A percentile compares a stretch with the other conserved stretches of the same genome.
phyloP scores from a whole-genome alignment of 1,140 invertebrate genomes.

The Hestina assimilis region DNA sequence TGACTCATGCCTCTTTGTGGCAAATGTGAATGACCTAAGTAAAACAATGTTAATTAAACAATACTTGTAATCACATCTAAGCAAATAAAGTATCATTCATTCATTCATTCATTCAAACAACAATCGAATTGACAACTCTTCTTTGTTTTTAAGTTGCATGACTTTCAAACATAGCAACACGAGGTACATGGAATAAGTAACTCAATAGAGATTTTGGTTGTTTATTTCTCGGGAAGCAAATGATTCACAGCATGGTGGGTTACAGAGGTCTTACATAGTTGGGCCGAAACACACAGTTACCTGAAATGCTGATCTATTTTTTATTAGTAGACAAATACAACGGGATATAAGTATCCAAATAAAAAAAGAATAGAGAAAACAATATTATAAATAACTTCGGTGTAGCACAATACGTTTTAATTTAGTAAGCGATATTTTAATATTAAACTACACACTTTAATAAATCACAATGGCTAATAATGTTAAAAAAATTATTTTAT shows the following conservation, averaged over 20 bases:
- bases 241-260: constrained; percentile 78
- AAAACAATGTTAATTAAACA: too few relatives aligned
- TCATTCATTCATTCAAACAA: too few relatives aligned
- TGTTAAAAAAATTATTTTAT: constrained; percentile 75
- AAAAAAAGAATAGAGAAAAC: constrained; percentile 71
- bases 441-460: constrained; percentile 67
- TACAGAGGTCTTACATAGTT: constrained; percentile 69
- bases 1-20: too few relatives aligned
- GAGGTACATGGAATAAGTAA: constrained; percentile 16
- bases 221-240: constrained; percentile 78
- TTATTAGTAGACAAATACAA: constrained; percentile 69
- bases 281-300: constrained; percentile 68
- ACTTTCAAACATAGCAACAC: neutral
- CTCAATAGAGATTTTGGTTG: constrained; percentile 61
- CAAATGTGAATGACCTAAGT: too few relatives aligned
- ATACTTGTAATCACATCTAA: too few relatives aligned
- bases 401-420: constrained; percentile 59
- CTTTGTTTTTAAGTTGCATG: neutral
- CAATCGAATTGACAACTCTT: too few relatives aligned
- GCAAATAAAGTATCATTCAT: too few relatives aligned
- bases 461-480: constrained; percentile 75
- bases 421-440: constrained; percentile 71
- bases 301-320: constrained; percentile 53
- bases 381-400: constrained; percentile 60
- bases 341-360: constrained; percentile 72